Evolutionary conservation across 1,140 invertebrate species (phyloP).

Genomic region (Lepidostoma basale): DNA sequence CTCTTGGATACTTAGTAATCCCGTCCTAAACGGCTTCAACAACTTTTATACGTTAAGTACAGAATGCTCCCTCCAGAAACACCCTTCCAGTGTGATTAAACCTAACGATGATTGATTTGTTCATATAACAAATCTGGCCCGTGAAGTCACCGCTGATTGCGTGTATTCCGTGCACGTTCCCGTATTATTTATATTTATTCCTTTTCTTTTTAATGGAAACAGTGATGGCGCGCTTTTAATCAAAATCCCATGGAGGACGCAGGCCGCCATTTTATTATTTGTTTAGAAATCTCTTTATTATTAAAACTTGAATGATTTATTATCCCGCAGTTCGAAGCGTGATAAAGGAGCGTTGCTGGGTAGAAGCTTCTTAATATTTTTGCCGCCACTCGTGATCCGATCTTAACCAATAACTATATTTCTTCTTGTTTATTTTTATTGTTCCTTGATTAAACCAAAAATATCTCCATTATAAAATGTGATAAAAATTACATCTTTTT

Average conservation of each 20-base stretch:
- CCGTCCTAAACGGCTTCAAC: too few relatives aligned
- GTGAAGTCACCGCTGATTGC: conserved; percentile 32
- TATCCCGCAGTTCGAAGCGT: not conserved
- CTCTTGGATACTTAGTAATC: too few relatives aligned
- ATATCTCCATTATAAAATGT: too few relatives aligned
- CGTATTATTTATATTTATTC: not conserved
- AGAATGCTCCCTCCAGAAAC: too few relatives aligned
- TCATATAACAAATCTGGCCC: conserved; percentile 26
- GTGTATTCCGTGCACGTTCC: conserved; percentile 4
- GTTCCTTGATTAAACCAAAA: too few relatives aligned
- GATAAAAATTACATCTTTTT: too few relatives aligned
- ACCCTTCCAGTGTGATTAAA: too few relatives aligned
- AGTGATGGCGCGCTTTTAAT: conserved; percentile 32
- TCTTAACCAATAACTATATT: too few relatives aligned
- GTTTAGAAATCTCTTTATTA: conserved; percentile 39
- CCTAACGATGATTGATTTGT: conserved; percentile 34
- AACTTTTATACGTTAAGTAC: too few relatives aligned
- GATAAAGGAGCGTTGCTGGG: not conserved
- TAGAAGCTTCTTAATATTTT: not conserved
- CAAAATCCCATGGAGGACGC: conserved; percentile 27
- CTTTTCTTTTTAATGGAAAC: conserved; percentile 27
- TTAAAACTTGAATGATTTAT: conserved; percentile 36
- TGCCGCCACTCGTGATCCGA: not conserved
- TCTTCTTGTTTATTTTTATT: too few relatives aligned
- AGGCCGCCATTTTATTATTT: conserved; percentile 28